These are phyloP conservation scores for Schizaphis graminum DNA, from an alignment of 2,888 invertebrate genomes.

Conservation along the genomic window DNA sequence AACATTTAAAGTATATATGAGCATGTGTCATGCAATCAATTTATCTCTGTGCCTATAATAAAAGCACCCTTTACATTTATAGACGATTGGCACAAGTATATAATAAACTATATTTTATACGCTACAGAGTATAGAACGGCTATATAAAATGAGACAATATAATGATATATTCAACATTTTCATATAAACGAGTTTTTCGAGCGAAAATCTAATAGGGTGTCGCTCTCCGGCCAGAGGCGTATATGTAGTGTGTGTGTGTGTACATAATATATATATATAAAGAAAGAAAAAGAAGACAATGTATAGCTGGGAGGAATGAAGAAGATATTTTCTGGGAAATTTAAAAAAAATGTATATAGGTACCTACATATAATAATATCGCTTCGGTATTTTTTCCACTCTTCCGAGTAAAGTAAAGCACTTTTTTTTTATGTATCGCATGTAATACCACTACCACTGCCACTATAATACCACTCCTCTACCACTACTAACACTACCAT, in stretches of 20 bases:
- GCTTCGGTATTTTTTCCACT: background rate
- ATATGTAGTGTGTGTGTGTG: background rate
- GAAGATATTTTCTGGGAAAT: slow-evolving; percentile 24
- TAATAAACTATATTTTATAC: background rate
- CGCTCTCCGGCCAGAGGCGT: slow-evolving; percentile 14
- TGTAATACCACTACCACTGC: background rate
- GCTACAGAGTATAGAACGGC: background rate
- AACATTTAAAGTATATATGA: background rate
- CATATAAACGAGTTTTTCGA: slow-evolving; percentile 58
- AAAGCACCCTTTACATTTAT: background rate
- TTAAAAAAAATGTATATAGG: background rate
- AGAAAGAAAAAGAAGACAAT: background rate
- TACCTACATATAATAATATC: background rate
- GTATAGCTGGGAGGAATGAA: background rate
- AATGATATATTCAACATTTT: slow-evolving; percentile 47
- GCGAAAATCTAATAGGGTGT: slow-evolving; percentile 24
- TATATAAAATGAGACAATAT: slow-evolving; percentile 16
- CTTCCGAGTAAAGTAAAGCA: background rate
- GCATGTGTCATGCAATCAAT: background rate
- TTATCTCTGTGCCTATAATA: background rate
- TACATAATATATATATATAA: background rate
- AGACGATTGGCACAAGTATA: background rate
- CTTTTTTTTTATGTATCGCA: slow-evolving; percentile 12
- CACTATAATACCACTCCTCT: background rate
- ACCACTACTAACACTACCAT: background rate